Conservation (phyloP, 2,113 vertebrate genomes). For the Pundamilia nyererei region DNA sequence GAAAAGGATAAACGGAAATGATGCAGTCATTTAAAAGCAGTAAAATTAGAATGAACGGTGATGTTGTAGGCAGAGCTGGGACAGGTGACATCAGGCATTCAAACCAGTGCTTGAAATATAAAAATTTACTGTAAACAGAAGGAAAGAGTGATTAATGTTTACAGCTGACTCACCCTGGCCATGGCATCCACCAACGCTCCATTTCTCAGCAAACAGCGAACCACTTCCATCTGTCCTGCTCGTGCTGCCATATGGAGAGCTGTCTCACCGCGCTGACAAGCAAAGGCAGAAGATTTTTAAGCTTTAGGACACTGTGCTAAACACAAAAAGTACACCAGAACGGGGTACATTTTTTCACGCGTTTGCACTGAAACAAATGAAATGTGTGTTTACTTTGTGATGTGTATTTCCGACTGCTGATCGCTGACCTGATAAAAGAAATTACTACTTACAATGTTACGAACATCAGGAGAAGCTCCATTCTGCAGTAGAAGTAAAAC, state of each 20-base stretch:
- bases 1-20: not conserved
- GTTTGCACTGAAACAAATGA: not conserved
- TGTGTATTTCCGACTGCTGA: not conserved
- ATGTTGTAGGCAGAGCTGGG: not conserved
- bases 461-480: conserved; percentile 93
- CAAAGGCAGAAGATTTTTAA: not conserved
- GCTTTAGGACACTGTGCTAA: not conserved
- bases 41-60: not conserved
- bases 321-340: not conserved
- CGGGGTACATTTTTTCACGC: accelerated
- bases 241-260: conserved; percentile 96
- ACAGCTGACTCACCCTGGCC: conserved; percentile 81
- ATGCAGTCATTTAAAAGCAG: not conserved
- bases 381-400: not conserved
- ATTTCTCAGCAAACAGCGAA: conserved; percentile 92
- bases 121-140: conserved; percentile 22
- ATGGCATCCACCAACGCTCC: conserved; percentile 91
- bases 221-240: conserved; percentile 96
- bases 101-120: not conserved
- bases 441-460: conserved; percentile 92
- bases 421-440: not conserved
- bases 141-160: conserved; percentile 56
- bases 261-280: conserved; percentile 86
- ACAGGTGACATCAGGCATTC: not conserved
- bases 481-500: conserved; percentile 97